Evolutionary conservation across 2,888 invertebrate species (phyloP).

Genomic region (Parnassius apollo): DNA sequence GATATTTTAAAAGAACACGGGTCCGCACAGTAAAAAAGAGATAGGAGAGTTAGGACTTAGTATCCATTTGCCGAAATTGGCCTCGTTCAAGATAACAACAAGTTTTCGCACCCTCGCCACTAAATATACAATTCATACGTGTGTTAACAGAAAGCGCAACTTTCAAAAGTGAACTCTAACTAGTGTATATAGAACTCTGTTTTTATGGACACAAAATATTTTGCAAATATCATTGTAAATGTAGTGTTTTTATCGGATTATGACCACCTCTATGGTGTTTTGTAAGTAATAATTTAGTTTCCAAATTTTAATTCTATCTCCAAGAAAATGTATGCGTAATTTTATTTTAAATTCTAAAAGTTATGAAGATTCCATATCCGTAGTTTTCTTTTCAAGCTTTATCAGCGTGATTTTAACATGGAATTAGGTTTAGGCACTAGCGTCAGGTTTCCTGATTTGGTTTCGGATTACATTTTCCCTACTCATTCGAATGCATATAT

Average conservation of each 20-base stretch:
- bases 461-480: no score
- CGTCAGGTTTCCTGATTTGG: no score
- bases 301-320: no score
- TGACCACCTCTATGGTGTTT: constrained; percentile 57
- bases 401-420: no score
- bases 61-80: constrained; percentile 82
- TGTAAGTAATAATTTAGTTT: neutral
- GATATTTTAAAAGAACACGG: constrained; percentile 76
- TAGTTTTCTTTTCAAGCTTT: no score
- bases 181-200: constrained; percentile 13
- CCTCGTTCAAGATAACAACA: constrained; percentile 79
- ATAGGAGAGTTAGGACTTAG: constrained; percentile 79
- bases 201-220: constrained; percentile 32
- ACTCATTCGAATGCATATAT: no score
- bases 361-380: no score
- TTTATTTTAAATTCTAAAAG: no score
- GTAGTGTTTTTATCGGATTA: constrained; percentile 63
- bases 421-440: no score
- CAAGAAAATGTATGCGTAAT: no score
- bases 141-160: constrained; percentile 53
- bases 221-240: constrained; percentile 69
- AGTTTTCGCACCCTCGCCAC: constrained; percentile 79
- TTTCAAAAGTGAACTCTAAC: constrained; percentile 38
- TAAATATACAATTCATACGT: constrained; percentile 79
- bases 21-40: constrained; percentile 69